A percentile compares a stretch with the other conserved stretches of the same genome.
Conservation (phyloP, 2,113 vertebrate genomes). For the Sigmodon hispidus region DNA sequence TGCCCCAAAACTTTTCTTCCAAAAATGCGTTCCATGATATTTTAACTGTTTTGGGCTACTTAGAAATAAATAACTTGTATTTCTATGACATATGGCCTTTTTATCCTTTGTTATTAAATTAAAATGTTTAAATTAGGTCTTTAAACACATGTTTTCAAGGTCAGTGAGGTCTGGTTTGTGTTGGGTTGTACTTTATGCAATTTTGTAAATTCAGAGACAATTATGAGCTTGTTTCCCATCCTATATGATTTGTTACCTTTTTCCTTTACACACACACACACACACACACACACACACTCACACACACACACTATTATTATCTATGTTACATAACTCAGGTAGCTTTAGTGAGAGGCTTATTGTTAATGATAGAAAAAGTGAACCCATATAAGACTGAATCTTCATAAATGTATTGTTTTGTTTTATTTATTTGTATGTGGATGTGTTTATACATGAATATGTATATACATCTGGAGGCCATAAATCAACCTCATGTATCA, state of each 20-base stretch:
- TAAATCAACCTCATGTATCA: not conserved
- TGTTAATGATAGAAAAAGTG: not conserved
- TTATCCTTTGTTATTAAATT: not conserved
- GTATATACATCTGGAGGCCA: not conserved
- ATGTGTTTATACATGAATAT: not conserved
- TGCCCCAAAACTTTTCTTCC: not conserved
- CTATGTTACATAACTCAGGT: not conserved
- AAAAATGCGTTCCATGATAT: not conserved
- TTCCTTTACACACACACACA: not conserved
- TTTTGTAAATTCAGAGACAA: not conserved
- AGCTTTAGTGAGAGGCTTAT: not conserved
- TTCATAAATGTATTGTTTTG: not conserved
- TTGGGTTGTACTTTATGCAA: not conserved
- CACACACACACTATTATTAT: not conserved
- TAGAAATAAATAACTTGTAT: not conserved
- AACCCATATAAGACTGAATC: not conserved
- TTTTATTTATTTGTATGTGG: not conserved
- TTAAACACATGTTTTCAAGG: not conserved
- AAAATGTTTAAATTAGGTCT: not conserved
- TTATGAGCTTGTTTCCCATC: not conserved
- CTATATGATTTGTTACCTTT: not conserved
- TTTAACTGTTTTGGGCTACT: constrained; percentile 19
- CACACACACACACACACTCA: not conserved
- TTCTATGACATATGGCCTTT: not conserved
- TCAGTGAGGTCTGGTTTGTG: not conserved